Evolutionary conservation across 2,888 invertebrate species (phyloP).

Genomic region (Drosophila seclusa): DNA sequence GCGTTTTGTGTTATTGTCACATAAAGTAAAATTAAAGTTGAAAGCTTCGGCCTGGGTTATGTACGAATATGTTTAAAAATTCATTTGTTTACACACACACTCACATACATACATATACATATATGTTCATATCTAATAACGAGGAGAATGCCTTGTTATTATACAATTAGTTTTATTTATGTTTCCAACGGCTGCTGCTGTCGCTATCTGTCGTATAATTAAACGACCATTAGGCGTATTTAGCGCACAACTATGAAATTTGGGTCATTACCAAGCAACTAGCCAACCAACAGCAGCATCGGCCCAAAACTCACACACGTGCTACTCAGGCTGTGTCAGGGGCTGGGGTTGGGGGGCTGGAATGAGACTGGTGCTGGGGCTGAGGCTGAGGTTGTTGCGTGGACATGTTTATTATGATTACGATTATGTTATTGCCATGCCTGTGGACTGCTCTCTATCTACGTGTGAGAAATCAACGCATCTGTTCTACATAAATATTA

Average conservation of each 20-base stretch:
- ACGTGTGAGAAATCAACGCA: constrained; percentile 51
- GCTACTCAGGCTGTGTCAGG: constrained; percentile 41
- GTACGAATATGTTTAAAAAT: constrained; percentile 37
- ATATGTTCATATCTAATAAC: constrained; percentile 13
- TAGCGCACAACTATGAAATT: constrained; percentile 71
- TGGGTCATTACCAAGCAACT: constrained; percentile 76
- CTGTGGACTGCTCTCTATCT: constrained; percentile 47
- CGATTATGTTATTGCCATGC: constrained; percentile 52
- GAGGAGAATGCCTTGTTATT: constrained; percentile 67
- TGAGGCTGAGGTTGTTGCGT: constrained; percentile 39
- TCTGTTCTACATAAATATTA: constrained; percentile 67
- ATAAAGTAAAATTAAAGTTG: constrained; percentile 3
- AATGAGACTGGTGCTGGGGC: constrained; percentile 16
- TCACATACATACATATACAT: not conserved
- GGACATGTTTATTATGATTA: constrained; percentile 76
- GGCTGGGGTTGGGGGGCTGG: constrained; percentile 15
- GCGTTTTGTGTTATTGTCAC: constrained; percentile 8
- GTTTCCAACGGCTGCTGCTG: constrained; percentile 50
- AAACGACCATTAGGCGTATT: constrained; percentile 78
- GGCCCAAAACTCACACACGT: constrained; percentile 72
- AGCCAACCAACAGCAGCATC: constrained; percentile 58
- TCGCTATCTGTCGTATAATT: constrained; percentile 72
- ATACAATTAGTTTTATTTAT: constrained; percentile 78
- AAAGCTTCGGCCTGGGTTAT: constrained; percentile 31
- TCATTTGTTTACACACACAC: constrained; percentile 27